Evolutionary conservation across 2,888 invertebrate genomes (phyloP), one percentile per base, ranked within the genome.

Genomic region (Crossocerus cetratus): DNA sequence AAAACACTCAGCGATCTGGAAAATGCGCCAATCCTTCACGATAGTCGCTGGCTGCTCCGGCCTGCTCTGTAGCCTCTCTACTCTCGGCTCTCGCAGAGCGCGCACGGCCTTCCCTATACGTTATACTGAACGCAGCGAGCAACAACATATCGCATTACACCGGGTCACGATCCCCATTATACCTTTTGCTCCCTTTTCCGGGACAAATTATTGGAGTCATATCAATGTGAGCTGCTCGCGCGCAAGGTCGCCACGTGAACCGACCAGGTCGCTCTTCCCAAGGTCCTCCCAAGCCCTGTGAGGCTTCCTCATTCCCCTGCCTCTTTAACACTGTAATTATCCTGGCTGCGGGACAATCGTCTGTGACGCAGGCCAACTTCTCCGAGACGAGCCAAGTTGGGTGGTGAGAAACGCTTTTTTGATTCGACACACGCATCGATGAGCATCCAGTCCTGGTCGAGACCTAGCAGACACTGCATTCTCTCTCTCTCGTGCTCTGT

Each of bases 91-190:
- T 32, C 32, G 32, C n/a, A n/a, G n/a, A n/a, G 8, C 32, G 32
- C 5, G 32, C 32, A 32, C 32, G 8, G 5, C n/a, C 2, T 16
- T 16, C 16, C 2, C n/a, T 14, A 49, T 49, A 49, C 49, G 49
- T 49, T 62, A 59, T 54, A 8, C 21, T 53, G 56, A 32, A 73
- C 76, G 60, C 54, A 68, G 65, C 62, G 60, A 68, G 76, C 74
- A 21, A 61, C 74, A 66, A 79, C 72, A 76, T 81, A 77, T 81
- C 82, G 76, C 76, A 82, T 85, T 85, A 83, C 82, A 78, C 69
- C 77, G 72, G 83, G 83, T 86, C 84, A 84, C 86, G 85, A 86
- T 83, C 83, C 82, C 82, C 73, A 83, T 85, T 85, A 83, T 75
- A 74, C 65, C 63, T 75, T 73, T 82, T 74, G 75, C 73, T 65